phyloP scores from a whole-genome alignment of 2,113 vertebrate genomes.

The Himantopus leucocephalus region DNA sequence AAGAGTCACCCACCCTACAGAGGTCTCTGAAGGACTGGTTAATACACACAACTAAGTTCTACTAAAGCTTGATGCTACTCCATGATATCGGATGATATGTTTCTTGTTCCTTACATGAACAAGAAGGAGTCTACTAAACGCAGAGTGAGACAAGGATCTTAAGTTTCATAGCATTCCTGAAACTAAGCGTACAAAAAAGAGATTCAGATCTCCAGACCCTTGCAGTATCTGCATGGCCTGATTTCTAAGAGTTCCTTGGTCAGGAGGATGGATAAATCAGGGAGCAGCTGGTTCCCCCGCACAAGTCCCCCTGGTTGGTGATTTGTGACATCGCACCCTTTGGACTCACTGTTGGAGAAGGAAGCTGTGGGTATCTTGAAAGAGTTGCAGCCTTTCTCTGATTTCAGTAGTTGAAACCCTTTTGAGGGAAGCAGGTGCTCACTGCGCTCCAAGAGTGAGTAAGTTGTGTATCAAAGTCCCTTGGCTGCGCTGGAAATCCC shows the following conservation, averaged over 20 bases:
- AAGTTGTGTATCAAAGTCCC: background rate
- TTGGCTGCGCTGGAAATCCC: conserved; percentile 10
- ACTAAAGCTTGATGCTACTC: background rate
- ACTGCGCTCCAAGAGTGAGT: background rate
- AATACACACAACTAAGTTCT: background rate
- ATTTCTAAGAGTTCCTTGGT: background rate
- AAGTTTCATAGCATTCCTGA: background rate
- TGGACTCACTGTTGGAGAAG: background rate
- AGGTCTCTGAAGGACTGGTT: background rate
- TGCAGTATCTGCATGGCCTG: background rate
- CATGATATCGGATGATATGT: background rate
- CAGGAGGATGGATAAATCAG: background rate
- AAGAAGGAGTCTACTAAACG: background rate
- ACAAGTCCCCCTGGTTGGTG: no score
- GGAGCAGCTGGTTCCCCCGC: background rate
- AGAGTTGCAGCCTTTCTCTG: background rate
- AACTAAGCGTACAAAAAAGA: background rate
- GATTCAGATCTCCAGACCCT: background rate
- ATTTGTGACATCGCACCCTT: background rate
- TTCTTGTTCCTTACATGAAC: background rate
- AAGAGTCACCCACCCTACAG: background rate
- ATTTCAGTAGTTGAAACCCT: background rate
- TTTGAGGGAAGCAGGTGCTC: background rate
- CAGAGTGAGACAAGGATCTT: background rate
- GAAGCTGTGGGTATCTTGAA: background rate